Base-by-base conservation (phyloP, 2,888 invertebrate species). In the Pristionchus exspectatus region DNA sequence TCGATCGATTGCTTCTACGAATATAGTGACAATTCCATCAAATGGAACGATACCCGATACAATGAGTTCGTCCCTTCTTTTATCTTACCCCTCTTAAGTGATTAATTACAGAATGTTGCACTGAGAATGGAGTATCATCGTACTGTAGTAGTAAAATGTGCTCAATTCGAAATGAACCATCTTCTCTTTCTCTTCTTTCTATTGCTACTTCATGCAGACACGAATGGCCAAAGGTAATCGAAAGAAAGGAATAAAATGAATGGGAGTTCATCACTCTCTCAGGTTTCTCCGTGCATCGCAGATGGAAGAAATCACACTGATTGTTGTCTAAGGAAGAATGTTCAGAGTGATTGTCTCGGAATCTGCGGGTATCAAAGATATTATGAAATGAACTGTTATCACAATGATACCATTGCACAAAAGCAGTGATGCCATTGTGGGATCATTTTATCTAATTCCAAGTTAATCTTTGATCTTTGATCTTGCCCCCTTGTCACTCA, bases 241-340 rank as follows among this genome's bases (percentile, higher is more conserved):
- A 66, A n/a, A n/a, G 27, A 27, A 27, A 69, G 12, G 24, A 69
- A 27, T 14, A 69, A 27, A 69, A 27, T 27, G 12, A 24, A n/a
- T 27, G 4, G 3, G 24, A 24, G 9, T 50, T 50, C 12, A 9
- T 50, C 44, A 7, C 44, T 50, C 44, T 69, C 69, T 14, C 9
- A 90, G 88, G 92, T 92, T 5, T 92, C 93, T 9, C 92, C 93
- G 5, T 93, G 92, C 59, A 91, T 93, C 27, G 92, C 92, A 95
- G 96, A 96, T 93, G 96, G 96, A n/a, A 95, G 96, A 92, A 97
- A 98, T 95, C 98, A 98, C 95, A 96, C 97, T 77, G 97, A 97
- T 91, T 98, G 98, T 95, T 98, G 98, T 95, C 97, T 97, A 0
- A 97, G 97, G 33, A 96, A 96, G 95, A 97, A 97, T 83, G 97